Percentiles rank a stretch among this genome's conserved stretches.
Evolutionary conservation across 2,113 vertebrate genomes (phyloP).

Genomic region (Hyperoodon ampullatus): DNA sequence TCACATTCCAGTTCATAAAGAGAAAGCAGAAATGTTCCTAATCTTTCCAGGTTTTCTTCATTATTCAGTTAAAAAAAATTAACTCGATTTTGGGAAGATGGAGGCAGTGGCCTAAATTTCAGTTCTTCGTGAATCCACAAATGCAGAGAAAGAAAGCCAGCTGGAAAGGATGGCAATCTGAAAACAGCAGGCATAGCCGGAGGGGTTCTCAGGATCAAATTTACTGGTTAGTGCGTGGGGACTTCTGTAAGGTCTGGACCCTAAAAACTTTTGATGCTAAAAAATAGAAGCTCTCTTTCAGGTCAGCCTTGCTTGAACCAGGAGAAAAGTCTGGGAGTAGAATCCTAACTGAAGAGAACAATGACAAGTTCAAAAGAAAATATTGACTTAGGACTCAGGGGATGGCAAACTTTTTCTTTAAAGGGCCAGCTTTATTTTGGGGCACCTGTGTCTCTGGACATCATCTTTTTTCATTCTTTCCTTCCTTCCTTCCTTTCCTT

Average conservation of each 20-base stretch:
- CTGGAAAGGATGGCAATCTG: not conserved
- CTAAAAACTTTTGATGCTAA: not conserved
- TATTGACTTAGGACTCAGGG: not conserved
- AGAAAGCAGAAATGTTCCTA: not conserved
- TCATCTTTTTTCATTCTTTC: not conserved
- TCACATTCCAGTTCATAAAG: not conserved
- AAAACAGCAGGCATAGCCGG: not conserved
- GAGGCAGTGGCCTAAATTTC: not conserved
- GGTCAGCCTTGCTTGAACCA: not conserved
- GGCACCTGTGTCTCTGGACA: not conserved
- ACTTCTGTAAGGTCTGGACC: rapidly evolving
- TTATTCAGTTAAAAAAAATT: not conserved
- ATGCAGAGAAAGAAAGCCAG: not conserved
- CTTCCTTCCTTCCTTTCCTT: not conserved
- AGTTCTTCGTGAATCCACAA: not conserved
- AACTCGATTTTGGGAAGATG: not conserved
- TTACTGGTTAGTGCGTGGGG: not conserved
- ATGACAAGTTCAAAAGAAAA: not conserved
- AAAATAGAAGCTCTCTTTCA: not conserved
- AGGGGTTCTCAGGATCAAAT: not conserved
- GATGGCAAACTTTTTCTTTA: not conserved
- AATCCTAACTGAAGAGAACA: not conserved
- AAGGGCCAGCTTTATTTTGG: not conserved
- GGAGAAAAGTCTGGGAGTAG: not conserved
- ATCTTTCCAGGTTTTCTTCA: not conserved